Base-by-base conservation (phyloP, 2,797 vertebrate genomes). In the Pseudomugil tenellus region DNA sequence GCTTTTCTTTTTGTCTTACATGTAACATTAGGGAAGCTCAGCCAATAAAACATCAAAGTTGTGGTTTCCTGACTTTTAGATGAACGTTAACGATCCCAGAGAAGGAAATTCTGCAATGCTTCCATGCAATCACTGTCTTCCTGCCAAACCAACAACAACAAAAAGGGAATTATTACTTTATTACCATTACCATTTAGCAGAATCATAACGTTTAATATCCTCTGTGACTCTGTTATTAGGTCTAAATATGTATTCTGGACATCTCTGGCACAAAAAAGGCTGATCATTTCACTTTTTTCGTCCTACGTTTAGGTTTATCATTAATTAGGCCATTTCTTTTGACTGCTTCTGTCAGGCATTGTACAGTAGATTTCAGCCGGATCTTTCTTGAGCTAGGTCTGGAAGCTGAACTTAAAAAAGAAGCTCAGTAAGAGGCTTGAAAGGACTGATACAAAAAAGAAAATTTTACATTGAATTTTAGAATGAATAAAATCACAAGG, bases 221-320 rank as follows among this genome's bases (percentile, higher is more conserved):
- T 34, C 25, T 53, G n/a, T 19, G 0, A 9, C 0, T 46, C 61
- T 37, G 32, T 39, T 14, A 39, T 41, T 41, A 16, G 16, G 4
- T 17, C 53, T 64, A 23, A 17, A 26, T 25, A 12, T 19, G 29
- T 49, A 25, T 53, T 3, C n/a, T 48, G n/a, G 21, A 19, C 46
- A 41, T n/a, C 8, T 67, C 37, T 57, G 13, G 41, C 17, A 58
- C 7, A 28, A 48, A 64, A 48, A 57, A 57, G 11, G 5, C 62
- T 23, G 17, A 58, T 21, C 21, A 46, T 35, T 46, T 12, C 2
- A 55, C 14, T 52, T 68, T 28, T 34, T 48, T 31, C 6, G 12
- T 67, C 65, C 51, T 7, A 25, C 52, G 41, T 53, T 10, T 34
- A 64, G 51, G 26, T 64, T 64, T 34, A 23, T 54, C 35, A 11